Base-by-base conservation (phyloP, 2,797 vertebrate species). In the Coranthus polyacanthus region DNA sequence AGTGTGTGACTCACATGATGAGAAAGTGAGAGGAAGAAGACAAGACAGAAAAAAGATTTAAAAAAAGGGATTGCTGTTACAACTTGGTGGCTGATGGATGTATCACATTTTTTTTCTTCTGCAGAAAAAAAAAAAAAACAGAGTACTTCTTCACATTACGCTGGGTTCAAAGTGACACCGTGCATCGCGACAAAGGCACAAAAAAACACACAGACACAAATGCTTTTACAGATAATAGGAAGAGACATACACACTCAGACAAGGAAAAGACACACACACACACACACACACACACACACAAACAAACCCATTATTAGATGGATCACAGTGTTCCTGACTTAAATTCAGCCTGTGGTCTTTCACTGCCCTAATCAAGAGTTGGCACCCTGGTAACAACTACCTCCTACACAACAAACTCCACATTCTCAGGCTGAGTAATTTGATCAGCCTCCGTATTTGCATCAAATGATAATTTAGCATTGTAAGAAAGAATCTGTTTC, bases 31-130 rank as follows among this genome's bases (percentile, higher is more conserved):
- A 41, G 39, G 41, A 29, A 65, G 41, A 55, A 50, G 29, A 29
- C 42, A 46, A 60, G 52, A 59, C 3, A 18, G 54, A 10, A 10
- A 32, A 26, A 26, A 64, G 29, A 44, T 1, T n/a, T 17, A 41
- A 47, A 26, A 62, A 52, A 71, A 38, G 22, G 53, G 75, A 77
- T 68, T 52, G 60, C 43, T 69, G 56, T 82, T 64, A 17, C 24
- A 5, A 20, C 46, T 55, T 44, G 29, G 29, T 32, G 29, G 29
- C 8, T 66, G 74, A 36, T n/a, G n/a, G 34, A 42, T 69, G 26
- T 22, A 37, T n/a, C 64, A 42, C 18, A 72, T 79, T 63, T 61
- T 68, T 79, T 51, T 52, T 43, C 44, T 62, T 16, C 45, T 39
- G 29, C 29, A 44, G 13, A 5, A 43, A 42, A 18, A 59, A 69